Percentiles rank a stretch among this genome's conserved stretches.
Conservation (phyloP, 2,797 vertebrate species). For the Oreochromis mossambicus region DNA sequence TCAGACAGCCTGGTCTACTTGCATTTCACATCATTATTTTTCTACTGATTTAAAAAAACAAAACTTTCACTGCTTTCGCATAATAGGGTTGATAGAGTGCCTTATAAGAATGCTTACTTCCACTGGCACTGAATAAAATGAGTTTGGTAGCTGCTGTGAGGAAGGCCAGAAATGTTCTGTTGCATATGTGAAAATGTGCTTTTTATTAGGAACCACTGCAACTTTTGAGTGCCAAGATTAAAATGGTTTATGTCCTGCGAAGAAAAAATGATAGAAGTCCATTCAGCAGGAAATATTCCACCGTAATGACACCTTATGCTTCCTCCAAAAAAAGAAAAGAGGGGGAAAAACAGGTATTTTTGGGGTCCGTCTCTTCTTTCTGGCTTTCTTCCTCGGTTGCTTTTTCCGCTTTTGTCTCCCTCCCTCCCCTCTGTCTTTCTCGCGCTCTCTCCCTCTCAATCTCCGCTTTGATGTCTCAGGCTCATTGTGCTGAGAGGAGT, state of each 20-base stretch:
- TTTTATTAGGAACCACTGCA: neutral
- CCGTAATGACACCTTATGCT: slow-evolving; percentile 23
- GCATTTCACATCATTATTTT: neutral
- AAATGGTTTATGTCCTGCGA: neutral
- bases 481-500: slow-evolving; percentile 56
- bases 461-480: slow-evolving; percentile 61
- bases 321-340: neutral
- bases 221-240: neutral
- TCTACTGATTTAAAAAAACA: neutral
- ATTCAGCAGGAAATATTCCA: neutral
- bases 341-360: neutral
- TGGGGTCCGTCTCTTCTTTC: neutral
- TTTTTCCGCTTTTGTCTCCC: slow-evolving; percentile 24
- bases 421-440: neutral
- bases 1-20: neutral
- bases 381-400: neutral
- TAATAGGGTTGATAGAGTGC: neutral
- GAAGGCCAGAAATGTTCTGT: neutral
- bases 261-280: neutral
- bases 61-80: neutral
- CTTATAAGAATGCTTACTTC: neutral
- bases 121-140: neutral
- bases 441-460: slow-evolving; percentile 7
- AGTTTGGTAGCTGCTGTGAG: neutral
- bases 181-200: slow-evolving; percentile 1